Percentiles rank a stretch among this genome's conserved stretches.
phyloP scores from a whole-genome alignment of 92 coral and sea anemone genomes.

The Anthopleura xanthogrammica region DNA sequence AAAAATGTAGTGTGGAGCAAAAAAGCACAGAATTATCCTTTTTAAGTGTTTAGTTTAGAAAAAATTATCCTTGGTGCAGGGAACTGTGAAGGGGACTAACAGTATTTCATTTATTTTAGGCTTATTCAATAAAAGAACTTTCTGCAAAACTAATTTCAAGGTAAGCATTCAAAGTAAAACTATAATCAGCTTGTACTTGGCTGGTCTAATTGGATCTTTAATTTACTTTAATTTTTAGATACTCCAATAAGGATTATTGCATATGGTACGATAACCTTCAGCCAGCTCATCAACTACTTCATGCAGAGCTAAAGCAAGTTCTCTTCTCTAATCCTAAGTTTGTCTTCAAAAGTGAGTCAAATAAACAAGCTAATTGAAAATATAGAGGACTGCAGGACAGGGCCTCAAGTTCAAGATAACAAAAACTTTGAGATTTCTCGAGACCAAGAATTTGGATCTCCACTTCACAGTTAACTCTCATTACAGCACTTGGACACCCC shows the following conservation, averaged over 20 bases:
- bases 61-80: too few relatives aligned
- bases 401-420: too few relatives aligned
- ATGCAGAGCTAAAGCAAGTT: conserved; percentile 79
- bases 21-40: too few relatives aligned
- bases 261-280: conserved; percentile 93
- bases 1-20: not conserved
- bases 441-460: too few relatives aligned
- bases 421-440: too few relatives aligned
- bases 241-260: conserved; percentile 70
- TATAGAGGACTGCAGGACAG: too few relatives aligned
- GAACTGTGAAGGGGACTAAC: too few relatives aligned
- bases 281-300: conserved; percentile 67
- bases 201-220: too few relatives aligned
- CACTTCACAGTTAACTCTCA: too few relatives aligned
- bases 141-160: conserved; percentile 38
- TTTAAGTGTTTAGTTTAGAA: too few relatives aligned
- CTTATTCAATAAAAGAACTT: conserved; percentile 61
- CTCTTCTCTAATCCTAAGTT: conserved; percentile 78
- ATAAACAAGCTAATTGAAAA: not conserved
- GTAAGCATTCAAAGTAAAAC: conserved; percentile 4
- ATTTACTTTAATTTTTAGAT: conserved; percentile 35
- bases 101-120: conserved; percentile 33
- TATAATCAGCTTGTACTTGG: too few relatives aligned
- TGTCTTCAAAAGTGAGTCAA: conserved; percentile 75
- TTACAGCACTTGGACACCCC: too few relatives aligned